Evolutionary conservation across 2,888 invertebrate species (phyloP), one percentile per base, ranked within the genome.

Genomic region (Hartigia nigra): DNA sequence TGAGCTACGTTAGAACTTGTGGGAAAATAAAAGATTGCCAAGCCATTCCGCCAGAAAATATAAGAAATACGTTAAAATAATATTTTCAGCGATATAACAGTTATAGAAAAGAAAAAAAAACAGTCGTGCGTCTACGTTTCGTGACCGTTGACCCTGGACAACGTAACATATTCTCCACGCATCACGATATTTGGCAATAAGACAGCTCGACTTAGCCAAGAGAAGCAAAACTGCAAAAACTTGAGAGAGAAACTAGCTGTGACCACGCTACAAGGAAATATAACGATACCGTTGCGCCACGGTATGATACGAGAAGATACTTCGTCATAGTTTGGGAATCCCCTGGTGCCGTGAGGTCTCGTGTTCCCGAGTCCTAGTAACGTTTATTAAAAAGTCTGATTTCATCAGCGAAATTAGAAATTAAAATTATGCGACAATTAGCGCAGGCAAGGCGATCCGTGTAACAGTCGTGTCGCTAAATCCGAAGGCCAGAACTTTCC

Each of bases 321-420:
- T 55, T 55, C 55, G 55, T 55, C 55, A 55, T 55, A 55, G 55
- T 2, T 55, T 55, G 55, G 55, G 55, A 55, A 55, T 55, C 55
- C 55, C 55, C 55, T 23, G 14, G 55, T 55, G 23, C 55, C 23
- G 55, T 9, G 23, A 55, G 23, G 9, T 55, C 14, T 23, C 1
- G 14, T 9, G 55, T 5, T 55, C 9, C 55, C 1, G 55, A 55
- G 23, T n/a, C 5, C 23, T 55, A 55, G 55, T 55, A 23, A 55
- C 9, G 76, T 74, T 77, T 79, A 79, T 76, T 74, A 76, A 79
- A 75, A 77, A 70, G 32, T 76, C 76, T 74, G 74, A 79, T 79
- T 79, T 79, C 76, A 76, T 69, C 69, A 9, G 76, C 31, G 74
- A 76, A 69, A 74, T 74, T n/a, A 35, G n/a, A 75, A 74, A 74